Conservation (phyloP, 2,888 invertebrate genomes). For the Yponomeuta plumbellus region DNA sequence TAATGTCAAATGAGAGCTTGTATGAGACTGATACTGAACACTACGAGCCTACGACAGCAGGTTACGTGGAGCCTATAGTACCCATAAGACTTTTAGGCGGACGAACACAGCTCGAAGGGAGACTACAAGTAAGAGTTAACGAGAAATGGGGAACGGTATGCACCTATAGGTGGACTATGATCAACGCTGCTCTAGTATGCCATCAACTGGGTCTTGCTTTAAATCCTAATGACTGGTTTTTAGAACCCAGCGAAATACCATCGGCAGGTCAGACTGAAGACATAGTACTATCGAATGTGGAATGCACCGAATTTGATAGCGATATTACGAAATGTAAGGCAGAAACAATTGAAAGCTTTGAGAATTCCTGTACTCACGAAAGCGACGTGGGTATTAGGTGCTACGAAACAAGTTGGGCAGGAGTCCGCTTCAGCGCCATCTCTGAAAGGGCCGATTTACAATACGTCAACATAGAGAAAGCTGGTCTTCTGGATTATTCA, state of each 20-base stretch:
- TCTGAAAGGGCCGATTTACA: conserved; percentile 92
- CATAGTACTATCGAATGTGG: conserved; percentile 89
- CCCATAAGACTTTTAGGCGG: conserved; percentile 91
- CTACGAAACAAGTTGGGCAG: conserved; percentile 95
- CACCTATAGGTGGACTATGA: conserved; percentile 95
- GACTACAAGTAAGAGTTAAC: conserved; percentile 88
- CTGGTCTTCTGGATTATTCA: conserved; percentile 95
- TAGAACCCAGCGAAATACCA: conserved; percentile 89
- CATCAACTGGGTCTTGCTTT: conserved; percentile 95
- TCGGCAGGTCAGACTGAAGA: conserved; percentile 85
- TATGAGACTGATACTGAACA: conserved; percentile 75
- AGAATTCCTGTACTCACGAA: conserved; percentile 91
- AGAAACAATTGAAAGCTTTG: conserved; percentile 86
- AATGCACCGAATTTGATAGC: conserved; percentile 92
- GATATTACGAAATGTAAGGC: conserved; percentile 92
- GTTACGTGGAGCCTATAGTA: conserved; percentile 77
- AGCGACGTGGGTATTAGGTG: conserved; percentile 93
- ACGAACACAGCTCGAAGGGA: conserved; percentile 87
- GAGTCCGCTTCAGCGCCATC: conserved; percentile 91
- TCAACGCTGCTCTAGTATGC: conserved; percentile 94
- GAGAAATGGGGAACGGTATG: conserved; percentile 98
- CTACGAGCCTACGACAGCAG: conserved; percentile 77
- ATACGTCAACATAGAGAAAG: conserved; percentile 91
- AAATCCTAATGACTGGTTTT: conserved; percentile 93
- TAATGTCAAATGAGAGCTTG: conserved; percentile 79